phyloP scores from a whole-genome alignment of 2,113 vertebrate species.

The Antechinus flavipes region DNA sequence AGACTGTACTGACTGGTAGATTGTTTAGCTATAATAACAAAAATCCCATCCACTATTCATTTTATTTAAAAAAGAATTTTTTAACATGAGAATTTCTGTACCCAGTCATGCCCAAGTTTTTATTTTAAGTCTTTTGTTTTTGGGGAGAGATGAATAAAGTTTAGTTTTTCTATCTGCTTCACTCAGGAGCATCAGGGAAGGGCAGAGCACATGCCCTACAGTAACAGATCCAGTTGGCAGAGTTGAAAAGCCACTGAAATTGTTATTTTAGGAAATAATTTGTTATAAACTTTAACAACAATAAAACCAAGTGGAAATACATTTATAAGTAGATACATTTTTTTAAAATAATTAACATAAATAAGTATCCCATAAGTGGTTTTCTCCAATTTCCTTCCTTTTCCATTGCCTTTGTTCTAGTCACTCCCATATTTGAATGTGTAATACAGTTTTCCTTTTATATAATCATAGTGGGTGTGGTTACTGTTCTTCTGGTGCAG shows the following conservation, averaged over 20 bases:
- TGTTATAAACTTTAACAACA: neutral
- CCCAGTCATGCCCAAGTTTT: neutral
- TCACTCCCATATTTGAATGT: neutral
- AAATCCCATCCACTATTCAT: neutral
- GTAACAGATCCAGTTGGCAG: neutral
- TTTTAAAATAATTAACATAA: neutral
- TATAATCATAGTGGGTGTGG: neutral
- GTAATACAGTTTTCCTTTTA: neutral
- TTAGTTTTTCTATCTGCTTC: neutral
- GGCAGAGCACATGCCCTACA: neutral
- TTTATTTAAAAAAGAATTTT: neutral
- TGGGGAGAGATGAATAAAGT: neutral
- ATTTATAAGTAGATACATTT: neutral
- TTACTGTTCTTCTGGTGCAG: neutral
- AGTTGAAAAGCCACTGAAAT: neutral
- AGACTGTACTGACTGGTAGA: neutral
- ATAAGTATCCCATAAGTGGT: neutral
- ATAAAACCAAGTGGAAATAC: neutral
- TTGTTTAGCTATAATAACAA: neutral
- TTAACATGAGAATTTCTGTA: neutral
- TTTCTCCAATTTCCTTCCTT: neutral
- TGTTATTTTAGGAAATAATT: neutral
- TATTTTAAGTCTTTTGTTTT: neutral
- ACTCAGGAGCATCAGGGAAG: neutral
- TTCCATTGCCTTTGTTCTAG: neutral